Conservation (phyloP, 2,888 invertebrate genomes). For the Brachypalpus laphriformis region DNA sequence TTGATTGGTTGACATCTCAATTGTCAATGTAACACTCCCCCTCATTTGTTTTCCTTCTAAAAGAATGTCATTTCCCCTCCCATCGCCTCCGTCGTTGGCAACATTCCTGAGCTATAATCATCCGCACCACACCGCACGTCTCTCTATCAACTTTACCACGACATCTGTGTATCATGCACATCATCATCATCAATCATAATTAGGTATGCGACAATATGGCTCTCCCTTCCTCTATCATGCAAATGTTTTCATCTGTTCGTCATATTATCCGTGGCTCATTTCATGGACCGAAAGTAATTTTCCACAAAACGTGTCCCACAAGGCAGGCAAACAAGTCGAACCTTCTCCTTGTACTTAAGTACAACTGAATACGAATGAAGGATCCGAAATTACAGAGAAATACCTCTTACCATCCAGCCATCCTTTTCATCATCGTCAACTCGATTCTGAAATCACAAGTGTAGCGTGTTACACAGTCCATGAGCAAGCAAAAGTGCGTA, state of each 20-base stretch:
- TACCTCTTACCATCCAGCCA: conserved; percentile 18
- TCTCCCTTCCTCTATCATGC: conserved; percentile 31
- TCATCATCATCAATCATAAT: conserved; percentile 68
- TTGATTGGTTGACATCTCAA: not conserved
- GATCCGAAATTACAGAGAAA: conserved; percentile 53
- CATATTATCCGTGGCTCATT: conserved; percentile 12
- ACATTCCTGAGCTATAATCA: conserved; percentile 12
- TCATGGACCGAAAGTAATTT: conserved; percentile 36
- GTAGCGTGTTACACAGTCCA: not conserved
- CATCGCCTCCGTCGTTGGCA: not conserved
- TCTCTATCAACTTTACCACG: conserved; percentile 1
- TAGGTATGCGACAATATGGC: conserved; percentile 49
- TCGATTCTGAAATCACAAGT: not conserved
- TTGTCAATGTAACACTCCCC: not conserved
- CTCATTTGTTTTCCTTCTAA: not conserved
- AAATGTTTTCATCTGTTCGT: conserved; percentile 22
- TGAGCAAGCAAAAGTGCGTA: conserved; percentile 31
- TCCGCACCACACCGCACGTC: too few species aligned
- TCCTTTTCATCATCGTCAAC: conserved; percentile 19
- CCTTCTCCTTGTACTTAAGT: not conserved
- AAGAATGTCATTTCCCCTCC: not conserved
- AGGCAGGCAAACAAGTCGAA: not conserved
- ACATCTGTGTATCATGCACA: conserved; percentile 2
- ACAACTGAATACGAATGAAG: conserved; percentile 15
- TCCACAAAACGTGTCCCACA: conserved; percentile 32